Evolutionary conservation across 1,140 invertebrate species (phyloP), one percentile per base, ranked within the genome.

Genomic region (Papilio helenus): DNA sequence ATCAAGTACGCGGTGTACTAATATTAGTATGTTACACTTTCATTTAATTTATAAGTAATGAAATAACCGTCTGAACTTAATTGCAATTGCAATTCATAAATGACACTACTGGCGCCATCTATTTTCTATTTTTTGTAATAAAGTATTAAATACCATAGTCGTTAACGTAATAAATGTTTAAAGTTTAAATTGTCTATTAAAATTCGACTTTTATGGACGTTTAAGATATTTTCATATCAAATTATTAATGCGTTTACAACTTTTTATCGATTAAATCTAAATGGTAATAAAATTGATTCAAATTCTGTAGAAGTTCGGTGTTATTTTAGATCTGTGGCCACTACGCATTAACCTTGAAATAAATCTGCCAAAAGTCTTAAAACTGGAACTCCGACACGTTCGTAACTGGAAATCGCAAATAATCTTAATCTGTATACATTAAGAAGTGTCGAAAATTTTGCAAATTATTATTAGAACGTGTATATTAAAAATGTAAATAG

Each of bases 291-390:
- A 39, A 39, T 72, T 42, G 18, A 16, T 20, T 46, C 14, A 14
- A 46, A 14, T 46, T 46, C 10, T 20, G 34, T 72, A 42, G 79
- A 61, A 68, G 61, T 81, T 29, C 73, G 55, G 44, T 65, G 80
- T 83, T 84, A 86, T 86, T 86, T 83, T 84, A 76, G 78, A 46
- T 73, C 74, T 79, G 78, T 51, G 76, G 79, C 80, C 55, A 68
- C 58, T 72, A 61, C 81, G 79, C 72, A 81, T 76, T 82, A 81
- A 81, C 87, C 85, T 88, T 87, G 84, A 81, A 78, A 71, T 71
- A 76, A 79, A 85, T 82, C 80, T 82, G 82, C 84, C 84, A 86
- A 85, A 87, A 86, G n/a, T 39, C 71, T 72, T 42, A 72, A 39
- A 44, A 72, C 71, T 72, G 61, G 61, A 29, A 29, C 61, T 65